Evolutionary conservation across 2,888 invertebrate species (phyloP).

Genomic region (Lamellibrachia satsuma): DNA sequence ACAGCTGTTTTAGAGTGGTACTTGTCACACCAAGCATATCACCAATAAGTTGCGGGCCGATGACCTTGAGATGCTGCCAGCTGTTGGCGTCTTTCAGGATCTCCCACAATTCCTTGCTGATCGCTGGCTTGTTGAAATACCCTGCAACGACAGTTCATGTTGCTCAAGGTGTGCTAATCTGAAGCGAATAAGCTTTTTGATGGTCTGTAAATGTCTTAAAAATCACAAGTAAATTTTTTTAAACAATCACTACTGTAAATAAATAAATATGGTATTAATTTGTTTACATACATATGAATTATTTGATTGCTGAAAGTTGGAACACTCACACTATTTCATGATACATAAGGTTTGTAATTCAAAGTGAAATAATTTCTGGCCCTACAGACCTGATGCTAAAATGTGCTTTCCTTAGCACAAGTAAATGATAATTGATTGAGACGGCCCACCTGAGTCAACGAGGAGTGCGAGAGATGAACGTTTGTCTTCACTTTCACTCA

Average conservation of each 20-base stretch:
- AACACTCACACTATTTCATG: too few species aligned
- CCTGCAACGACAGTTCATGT: not conserved
- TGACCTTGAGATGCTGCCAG: not conserved
- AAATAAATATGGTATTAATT: not conserved
- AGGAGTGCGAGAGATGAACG: not conserved
- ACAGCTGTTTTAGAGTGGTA: not conserved
- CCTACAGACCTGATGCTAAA: too few species aligned
- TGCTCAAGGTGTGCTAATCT: not conserved
- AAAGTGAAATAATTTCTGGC: not conserved
- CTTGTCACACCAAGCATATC: slow-evolving; percentile 2
- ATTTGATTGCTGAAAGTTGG: too few species aligned
- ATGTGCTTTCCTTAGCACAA: too few species aligned
- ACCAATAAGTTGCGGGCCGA: not conserved
- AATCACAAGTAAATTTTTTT: too few species aligned
- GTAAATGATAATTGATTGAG: not conserved
- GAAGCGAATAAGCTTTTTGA: not conserved
- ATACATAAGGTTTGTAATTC: not conserved
- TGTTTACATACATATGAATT: not conserved
- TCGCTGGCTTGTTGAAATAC: not conserved
- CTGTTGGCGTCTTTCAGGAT: not conserved
- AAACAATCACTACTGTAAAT: not conserved
- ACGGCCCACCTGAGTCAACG: not conserved
- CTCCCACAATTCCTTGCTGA: slow-evolving; percentile 3
- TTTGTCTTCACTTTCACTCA: not conserved
- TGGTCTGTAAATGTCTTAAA: not conserved